A percentile compares a stretch with the other conserved stretches of the same genome.
Evolutionary conservation across 1,140 invertebrate genomes (phyloP).

Genomic region (Polypedilum pembai): DNA sequence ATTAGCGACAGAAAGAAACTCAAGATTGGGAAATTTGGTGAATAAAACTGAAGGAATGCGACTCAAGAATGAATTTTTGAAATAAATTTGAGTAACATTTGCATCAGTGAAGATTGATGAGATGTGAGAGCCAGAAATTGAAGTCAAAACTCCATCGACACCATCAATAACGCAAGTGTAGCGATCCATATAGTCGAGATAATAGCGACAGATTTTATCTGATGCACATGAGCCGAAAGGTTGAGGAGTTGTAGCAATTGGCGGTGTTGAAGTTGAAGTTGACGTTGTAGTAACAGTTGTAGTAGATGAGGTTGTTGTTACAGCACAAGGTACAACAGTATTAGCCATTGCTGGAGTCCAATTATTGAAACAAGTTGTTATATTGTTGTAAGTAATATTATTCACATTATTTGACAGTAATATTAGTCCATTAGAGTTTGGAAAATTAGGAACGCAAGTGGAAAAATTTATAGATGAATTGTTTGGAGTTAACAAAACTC

Average conservation of each 20-base stretch:
- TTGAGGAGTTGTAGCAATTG: neutral
- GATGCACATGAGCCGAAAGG: neutral
- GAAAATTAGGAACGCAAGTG: too few relatives aligned
- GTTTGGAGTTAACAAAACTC: too few relatives aligned
- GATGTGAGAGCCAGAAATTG: neutral
- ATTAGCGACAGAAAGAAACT: neutral
- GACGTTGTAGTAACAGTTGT: too few relatives aligned
- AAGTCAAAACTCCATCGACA: neutral
- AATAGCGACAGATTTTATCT: neutral
- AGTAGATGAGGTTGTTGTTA: neutral
- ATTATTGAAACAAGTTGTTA: neutral
- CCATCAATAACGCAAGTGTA: neutral
- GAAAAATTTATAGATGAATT: too few relatives aligned
- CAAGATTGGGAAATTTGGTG: neutral
- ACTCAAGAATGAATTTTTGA: neutral
- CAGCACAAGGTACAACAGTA: neutral
- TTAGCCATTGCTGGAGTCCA: neutral
- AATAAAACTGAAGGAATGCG: conserved; percentile 4
- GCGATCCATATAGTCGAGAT: neutral
- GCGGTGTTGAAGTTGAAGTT: neutral
- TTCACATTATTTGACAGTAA: neutral
- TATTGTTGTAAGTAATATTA: neutral
- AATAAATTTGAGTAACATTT: neutral
- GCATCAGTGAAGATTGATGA: neutral
- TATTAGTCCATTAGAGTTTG: too few relatives aligned